Evolutionary conservation across 2,888 invertebrate species (phyloP).

Genomic region (Punctoribates punctum): DNA sequence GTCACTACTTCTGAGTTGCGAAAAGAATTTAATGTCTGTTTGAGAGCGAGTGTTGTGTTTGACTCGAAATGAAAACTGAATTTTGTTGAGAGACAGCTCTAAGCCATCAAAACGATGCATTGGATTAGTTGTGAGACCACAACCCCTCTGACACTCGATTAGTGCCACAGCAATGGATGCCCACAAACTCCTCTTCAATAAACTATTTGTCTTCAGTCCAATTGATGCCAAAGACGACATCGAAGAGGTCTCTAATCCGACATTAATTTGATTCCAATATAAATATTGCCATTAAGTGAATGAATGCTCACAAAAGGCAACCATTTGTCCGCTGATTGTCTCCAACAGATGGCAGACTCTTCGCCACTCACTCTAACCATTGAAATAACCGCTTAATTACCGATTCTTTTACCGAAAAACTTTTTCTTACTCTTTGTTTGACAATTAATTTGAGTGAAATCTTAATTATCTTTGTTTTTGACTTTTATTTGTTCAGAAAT

Average conservation of each 20-base stretch:
- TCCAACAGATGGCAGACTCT: constrained; percentile 2
- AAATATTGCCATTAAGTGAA: neutral
- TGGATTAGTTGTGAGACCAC: neutral
- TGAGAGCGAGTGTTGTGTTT: neutral
- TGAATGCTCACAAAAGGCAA: constrained; percentile 29
- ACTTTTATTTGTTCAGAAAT: constrained; percentile 64
- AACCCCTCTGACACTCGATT: neutral
- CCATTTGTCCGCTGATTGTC: constrained; percentile 30
- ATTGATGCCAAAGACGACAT: constrained; percentile 85
- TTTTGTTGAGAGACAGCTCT: no score
- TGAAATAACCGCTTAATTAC: neutral
- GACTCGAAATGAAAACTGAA: neutral
- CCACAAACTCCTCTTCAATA: neutral
- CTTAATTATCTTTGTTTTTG: neutral
- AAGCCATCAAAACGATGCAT: neutral
- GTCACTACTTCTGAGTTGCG: no score
- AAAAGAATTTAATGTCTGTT: no score
- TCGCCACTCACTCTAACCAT: neutral
- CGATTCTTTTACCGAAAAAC: neutral
- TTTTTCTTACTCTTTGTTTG: neutral
- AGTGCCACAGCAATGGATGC: neutral
- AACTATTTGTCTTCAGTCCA: constrained; percentile 47
- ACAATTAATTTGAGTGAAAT: neutral
- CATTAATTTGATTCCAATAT: constrained; percentile 44
- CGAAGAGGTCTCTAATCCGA: constrained; percentile 70